Evolutionary conservation across 2,797 vertebrate species (phyloP).

Genomic region (Fistularia commersonii): DNA sequence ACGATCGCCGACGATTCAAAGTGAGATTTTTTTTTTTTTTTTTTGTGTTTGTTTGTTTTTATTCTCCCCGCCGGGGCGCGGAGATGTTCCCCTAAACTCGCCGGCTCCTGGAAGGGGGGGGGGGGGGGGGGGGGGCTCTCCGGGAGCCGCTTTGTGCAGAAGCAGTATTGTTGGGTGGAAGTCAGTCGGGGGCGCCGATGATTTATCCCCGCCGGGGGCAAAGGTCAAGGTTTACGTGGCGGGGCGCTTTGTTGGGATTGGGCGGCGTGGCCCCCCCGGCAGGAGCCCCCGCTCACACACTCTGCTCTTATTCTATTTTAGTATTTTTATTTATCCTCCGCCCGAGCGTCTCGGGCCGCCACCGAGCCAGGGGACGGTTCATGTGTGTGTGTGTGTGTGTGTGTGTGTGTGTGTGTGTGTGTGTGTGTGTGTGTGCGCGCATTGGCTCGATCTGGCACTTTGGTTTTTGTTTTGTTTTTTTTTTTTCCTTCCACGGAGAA

Average conservation of each 20-base stretch:
- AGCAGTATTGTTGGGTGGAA: conserved; percentile 39
- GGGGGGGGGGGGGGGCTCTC: too few species aligned
- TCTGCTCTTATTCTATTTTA: too few species aligned
- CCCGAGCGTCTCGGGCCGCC: too few species aligned
- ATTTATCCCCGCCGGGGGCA: conserved; percentile 74
- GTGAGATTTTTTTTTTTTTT: too few species aligned
- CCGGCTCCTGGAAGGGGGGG: too few species aligned
- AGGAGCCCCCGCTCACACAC: too few species aligned
- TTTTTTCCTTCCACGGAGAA: conserved; percentile 55
- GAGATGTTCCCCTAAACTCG: conserved; percentile 17
- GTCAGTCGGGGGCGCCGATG: conserved; percentile 44
- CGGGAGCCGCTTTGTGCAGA: conserved; percentile 25
- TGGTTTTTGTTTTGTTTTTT: too few species aligned
- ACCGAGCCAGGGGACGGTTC: too few species aligned
- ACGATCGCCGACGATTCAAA: conserved; percentile 88
- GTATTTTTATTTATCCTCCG: too few species aligned
- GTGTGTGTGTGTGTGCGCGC: conserved; percentile 28
- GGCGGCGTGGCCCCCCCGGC: too few species aligned
- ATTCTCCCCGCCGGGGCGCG: conserved; percentile 6
- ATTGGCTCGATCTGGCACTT: conserved; percentile 56
- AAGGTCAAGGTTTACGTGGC: conserved; percentile 82
- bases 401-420: conserved; percentile 61
- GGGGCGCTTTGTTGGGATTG: conserved; percentile 76
- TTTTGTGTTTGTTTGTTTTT: too few species aligned
- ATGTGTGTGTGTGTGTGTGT: conserved; percentile 7